A percentile compares a stretch with the other conserved stretches of the same genome.
Evolutionary conservation across 2,797 vertebrate genomes (phyloP).

Genomic region (Anguilla anguilla): DNA sequence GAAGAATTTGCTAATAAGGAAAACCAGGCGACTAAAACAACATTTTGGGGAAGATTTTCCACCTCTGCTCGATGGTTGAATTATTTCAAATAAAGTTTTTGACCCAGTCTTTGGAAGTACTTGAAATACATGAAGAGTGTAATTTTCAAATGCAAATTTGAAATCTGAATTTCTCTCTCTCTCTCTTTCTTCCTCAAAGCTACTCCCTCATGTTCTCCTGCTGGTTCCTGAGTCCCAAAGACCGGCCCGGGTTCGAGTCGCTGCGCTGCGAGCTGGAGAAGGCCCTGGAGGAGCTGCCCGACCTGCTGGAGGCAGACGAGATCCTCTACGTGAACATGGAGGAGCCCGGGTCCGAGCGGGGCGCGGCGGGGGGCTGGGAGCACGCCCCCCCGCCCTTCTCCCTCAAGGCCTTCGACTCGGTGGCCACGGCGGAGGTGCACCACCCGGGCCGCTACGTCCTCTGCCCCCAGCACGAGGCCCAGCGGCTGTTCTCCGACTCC

Average conservation of each 20-base stretch:
- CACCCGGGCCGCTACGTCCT: slow-evolving; percentile 83
- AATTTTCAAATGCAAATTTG: not conserved
- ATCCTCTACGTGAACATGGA: slow-evolving; percentile 95
- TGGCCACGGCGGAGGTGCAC: slow-evolving; percentile 81
- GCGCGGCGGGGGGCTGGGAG: slow-evolving; percentile 81
- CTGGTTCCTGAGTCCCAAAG: slow-evolving; percentile 87
- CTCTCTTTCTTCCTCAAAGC: slow-evolving; percentile 56
- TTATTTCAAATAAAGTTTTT: too few species aligned
- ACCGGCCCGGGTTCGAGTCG: slow-evolving; percentile 80
- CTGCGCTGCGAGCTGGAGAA: slow-evolving; percentile 83
- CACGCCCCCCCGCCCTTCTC: slow-evolving; percentile 57
- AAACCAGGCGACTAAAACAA: too few species aligned
- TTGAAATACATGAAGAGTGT: not conserved
- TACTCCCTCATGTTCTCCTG: slow-evolving; percentile 88
- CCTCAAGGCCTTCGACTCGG: slow-evolving; percentile 74
- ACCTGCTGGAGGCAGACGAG: slow-evolving; percentile 81
- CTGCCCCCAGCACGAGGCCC: slow-evolving; percentile 81
- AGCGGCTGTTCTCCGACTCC: slow-evolving; percentile 67
- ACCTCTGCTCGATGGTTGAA: too few species aligned
- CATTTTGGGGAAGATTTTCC: too few species aligned
- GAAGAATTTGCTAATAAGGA: too few species aligned
- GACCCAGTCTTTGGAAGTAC: too few species aligned
- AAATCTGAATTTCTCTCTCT: too few species aligned
- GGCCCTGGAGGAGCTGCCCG: slow-evolving; percentile 82
- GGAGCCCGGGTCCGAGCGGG: slow-evolving; percentile 75